Conservation (phyloP, 2,113 vertebrate species). For the Malurus elegans region DNA sequence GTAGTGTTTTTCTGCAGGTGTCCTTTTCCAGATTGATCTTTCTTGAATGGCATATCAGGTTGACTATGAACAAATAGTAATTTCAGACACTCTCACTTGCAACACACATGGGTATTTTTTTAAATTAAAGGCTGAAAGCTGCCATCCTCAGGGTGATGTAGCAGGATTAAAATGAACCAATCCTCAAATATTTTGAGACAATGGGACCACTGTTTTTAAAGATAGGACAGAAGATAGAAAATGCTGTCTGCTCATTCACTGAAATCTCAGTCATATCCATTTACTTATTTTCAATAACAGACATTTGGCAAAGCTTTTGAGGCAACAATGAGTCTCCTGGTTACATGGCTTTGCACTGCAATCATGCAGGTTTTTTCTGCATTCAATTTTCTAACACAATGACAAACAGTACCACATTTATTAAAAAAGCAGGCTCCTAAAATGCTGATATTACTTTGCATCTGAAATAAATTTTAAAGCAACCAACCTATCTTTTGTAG, state of each 20-base stretch:
- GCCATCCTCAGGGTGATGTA: not conserved
- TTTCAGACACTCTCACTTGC: not conserved
- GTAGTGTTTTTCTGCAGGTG: not conserved
- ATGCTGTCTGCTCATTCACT: not conserved
- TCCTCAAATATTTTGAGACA: not conserved
- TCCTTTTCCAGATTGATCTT: not conserved
- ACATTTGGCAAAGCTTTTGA: not conserved
- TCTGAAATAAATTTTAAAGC: not conserved
- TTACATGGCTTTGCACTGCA: not conserved
- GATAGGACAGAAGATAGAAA: not conserved
- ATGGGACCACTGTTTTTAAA: not conserved
- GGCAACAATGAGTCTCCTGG: not conserved
- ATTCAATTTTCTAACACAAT: not conserved
- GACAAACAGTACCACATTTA: not conserved
- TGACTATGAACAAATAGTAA: not conserved
- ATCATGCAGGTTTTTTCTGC: not conserved
- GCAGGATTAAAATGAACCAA: not conserved
- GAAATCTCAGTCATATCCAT: not conserved
- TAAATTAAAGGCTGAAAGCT: not conserved
- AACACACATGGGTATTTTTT: not conserved
- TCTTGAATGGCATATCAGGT: not conserved
- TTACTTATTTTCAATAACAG: not conserved
- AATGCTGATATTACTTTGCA: not conserved
- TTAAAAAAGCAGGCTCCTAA: not conserved
- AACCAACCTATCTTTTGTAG: not conserved